Evolutionary conservation across 2,113 vertebrate genomes (phyloP), one percentile per base, ranked within the genome.

Genomic region (Hypomesus transpacificus): DNA sequence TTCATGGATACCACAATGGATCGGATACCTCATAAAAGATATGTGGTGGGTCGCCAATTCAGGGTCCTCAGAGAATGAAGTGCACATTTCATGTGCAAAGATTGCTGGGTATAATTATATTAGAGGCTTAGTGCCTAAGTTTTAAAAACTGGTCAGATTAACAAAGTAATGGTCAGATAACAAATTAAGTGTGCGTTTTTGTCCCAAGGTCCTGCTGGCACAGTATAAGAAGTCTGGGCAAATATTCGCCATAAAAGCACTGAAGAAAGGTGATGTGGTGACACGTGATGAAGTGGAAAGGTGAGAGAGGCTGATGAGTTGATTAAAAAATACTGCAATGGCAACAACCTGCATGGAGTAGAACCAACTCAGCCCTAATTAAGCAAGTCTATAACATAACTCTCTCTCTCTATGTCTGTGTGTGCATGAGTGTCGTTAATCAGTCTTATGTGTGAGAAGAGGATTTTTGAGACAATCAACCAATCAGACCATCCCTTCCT

Each of bases 191-290:
- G 22, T 60, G 56, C 6, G 58, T 28, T 61, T n/a, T 28, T 18
- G 11, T 63, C 17, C 28, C 61, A 34, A 99, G 97, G 97, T 98
- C 1, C 89, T 99, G 50, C 88, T 99, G 75, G 95, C 94, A 14
- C 93, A 94, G 76, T 93, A 93, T 76, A 96, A 92, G 80, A 88
- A 83, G 67, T 94, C 94, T 0, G 93, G 93, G 21, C 93, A 91
- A 77, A 86, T 97, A 54, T 98, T 93, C 1, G 96, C 97, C 31
- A 91, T 99, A 79, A 99, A 99, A 90, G 97, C 96, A 1, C 85
- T 99, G 88, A 99, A 98, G 93, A 99, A 99, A 79, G 94, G 93
- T 18, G 96, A 97, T 66, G 93, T 98, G 20, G 93, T 99, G 73
- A 92, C 91, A 18, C 92, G 96, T 3, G 96, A 98, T 26, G 97